phyloP scores from a whole-genome alignment of 2,888 invertebrate species.

The Koerneria pararmatus region DNA sequence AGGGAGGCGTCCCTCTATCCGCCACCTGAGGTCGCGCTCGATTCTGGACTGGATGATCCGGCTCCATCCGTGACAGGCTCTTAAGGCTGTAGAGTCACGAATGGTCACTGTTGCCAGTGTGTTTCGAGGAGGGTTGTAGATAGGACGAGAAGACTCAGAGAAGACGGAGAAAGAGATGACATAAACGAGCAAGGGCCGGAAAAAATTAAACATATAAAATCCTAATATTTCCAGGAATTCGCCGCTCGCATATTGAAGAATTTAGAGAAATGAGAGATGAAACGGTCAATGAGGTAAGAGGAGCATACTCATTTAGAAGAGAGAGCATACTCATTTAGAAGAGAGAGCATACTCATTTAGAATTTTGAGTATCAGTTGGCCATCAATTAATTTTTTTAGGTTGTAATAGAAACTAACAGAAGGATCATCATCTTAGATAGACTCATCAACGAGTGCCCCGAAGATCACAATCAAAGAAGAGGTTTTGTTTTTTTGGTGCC shows the following conservation, averaged over 20 bases:
- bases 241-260: constrained; percentile 16
- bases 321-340: constrained; percentile 10
- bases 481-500: too few species aligned
- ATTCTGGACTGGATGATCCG: too few species aligned
- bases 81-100: too few species aligned
- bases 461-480: constrained; percentile 14
- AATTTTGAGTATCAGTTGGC: not conserved
- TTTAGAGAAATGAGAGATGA: constrained; percentile 14
- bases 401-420: not conserved
- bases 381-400: not conserved
- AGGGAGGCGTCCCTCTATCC: too few species aligned
- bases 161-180: too few species aligned
- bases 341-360: constrained; percentile 11
- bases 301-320: not conserved
- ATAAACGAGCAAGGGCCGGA: too few species aligned
- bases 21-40: too few species aligned
- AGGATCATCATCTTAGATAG: not conserved
- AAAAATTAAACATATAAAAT: too few species aligned
- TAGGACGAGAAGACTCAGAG: too few species aligned
- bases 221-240: constrained; percentile 13
- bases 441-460: constrained; percentile 22
- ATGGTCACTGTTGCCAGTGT: too few species aligned
- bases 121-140: too few species aligned
- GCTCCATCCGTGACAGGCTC: too few species aligned
- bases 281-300: constrained; percentile 13